Evolutionary conservation across 2,797 vertebrate species (phyloP), one percentile per base, ranked within the genome.

Genomic region (Parauchenoglanis ngamensis): DNA sequence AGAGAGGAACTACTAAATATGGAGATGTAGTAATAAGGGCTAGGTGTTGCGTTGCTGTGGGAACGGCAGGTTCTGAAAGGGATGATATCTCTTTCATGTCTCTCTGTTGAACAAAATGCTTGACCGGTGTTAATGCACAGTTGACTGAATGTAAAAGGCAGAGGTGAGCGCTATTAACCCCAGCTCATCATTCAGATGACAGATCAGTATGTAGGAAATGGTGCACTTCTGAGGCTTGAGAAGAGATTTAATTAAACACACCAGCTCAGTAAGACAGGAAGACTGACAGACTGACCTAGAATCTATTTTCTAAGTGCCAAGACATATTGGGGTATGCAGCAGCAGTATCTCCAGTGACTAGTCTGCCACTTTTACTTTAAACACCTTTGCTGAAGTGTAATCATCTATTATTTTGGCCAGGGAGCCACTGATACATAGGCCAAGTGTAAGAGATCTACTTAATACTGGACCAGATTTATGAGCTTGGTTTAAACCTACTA

Each of bases 21-120:
- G 89, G 85, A 90, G 86, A 89, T 89, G 65, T 70, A 67, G 72
- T 87, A 88, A 89, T 89, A 89, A 91, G 78, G 86, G 67, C 73
- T 85, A 89, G 82, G 86, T 85, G 85, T 85, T 78, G 61, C 21
- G 82, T 90, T 87, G 86, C 89, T 68, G 52, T 83, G 86, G 86
- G 80, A 88, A 90, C 72, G n/a, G 44, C 2, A n/a, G 88, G n/a
- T 72, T 87, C 70, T n/a, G 11, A 61, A 85, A 82, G 46, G 35
- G 56, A 88, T 84, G 35, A 84, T 72, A 83, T 86, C 84, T 83
- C 85, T 90, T 79, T 90, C 77, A 88, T 88, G 87, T 86, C 65
- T 86, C 73, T 59, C 79, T 28, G 63, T 59, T 4, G 31, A 44
- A 61, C 72, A 28, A 80, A 79, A 80, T 68, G 70, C 86, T 86